Evolutionary conservation across 2,888 invertebrate species (phyloP), one percentile per base, ranked within the genome.

Genomic region (Disparrhopalites patrizii): DNA sequence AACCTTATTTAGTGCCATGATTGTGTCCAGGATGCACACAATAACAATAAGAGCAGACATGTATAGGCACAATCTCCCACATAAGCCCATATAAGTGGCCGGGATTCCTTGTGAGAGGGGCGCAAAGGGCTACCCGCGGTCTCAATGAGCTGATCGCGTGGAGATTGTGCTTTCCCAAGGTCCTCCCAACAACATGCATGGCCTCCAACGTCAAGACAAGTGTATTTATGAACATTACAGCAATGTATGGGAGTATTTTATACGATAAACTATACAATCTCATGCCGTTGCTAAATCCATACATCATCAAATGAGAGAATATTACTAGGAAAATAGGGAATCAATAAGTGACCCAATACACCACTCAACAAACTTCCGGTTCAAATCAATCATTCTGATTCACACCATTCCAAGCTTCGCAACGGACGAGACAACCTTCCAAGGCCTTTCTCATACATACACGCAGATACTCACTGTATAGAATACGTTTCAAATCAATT

Each of bases 101-200:
- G n/a, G 47, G 47, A 15, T 47, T 47, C 7, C 47, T 47, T 47
- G 47, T 47, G 23, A 47, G 25, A 47, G 50, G 47, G 56, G 23
- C 57, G 50, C 50, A 50, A n/a, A n/a, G 38, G 36, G 51, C 54
- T 38, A 62, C 18, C 55, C 70, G 64, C 73, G 75, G 65, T 68
- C 74, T 72, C 69, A 74, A 75, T 75, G 74, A 74, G 75, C 61
- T 64, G 71, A 73, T 75, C 69, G 75, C 75, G 73, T 75, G 75
- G 72, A 72, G 73, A 74, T 73, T 71, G 71, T 31, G 64, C 63
- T 69, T 70, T 69, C 69, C 73, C 75, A 75, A 75, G 75, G 75
- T 75, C 75, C 67, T 68, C 62, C 68, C 69, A 50, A 54, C 55
- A 68, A 70, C 70, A 69, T 67, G 67, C 65, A 68, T 73, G 72